Evolutionary conservation across 2,797 vertebrate genomes (phyloP).

Genomic region (Pseudotriccus pelzelni): DNA sequence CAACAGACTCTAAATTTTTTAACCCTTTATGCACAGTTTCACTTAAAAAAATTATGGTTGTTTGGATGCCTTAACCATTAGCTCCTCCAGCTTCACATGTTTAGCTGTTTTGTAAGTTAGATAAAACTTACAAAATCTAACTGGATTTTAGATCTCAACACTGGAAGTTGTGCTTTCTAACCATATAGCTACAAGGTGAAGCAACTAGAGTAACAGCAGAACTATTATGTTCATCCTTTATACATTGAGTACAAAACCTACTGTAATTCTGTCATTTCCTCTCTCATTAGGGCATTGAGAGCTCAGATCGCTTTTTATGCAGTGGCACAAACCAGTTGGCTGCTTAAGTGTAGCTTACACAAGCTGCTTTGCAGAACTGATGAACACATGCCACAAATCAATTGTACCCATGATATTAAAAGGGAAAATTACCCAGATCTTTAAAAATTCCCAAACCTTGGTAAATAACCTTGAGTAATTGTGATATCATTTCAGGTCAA

Average conservation of each 20-base stretch:
- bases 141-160: neutral
- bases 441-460: slow-evolving; percentile 27
- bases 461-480: neutral
- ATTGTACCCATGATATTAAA: neutral
- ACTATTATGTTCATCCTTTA: neutral
- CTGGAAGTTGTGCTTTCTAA: neutral
- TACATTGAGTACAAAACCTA: neutral
- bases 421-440: neutral
- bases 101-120: neutral
- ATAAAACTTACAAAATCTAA: too few species aligned
- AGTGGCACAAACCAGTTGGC: neutral
- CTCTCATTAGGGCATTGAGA: neutral
- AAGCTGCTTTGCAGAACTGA: neutral
- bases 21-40: neutral
- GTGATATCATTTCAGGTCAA: neutral
- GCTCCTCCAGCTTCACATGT: neutral
- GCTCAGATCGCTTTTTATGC: slow-evolving; percentile 8
- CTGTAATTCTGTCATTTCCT: slow-evolving; percentile 22
- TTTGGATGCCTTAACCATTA: neutral
- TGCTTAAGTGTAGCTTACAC: neutral
- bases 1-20: neutral
- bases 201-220: neutral
- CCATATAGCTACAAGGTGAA: neutral
- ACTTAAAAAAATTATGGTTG: neutral
- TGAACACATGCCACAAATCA: slow-evolving; percentile 22